A percentile compares a stretch with the other conserved stretches of the same genome.
These are phyloP conservation scores for Corynorhinus townsendii DNA, from an alignment of 2,113 vertebrate genomes.

Conservation along the genomic window DNA sequence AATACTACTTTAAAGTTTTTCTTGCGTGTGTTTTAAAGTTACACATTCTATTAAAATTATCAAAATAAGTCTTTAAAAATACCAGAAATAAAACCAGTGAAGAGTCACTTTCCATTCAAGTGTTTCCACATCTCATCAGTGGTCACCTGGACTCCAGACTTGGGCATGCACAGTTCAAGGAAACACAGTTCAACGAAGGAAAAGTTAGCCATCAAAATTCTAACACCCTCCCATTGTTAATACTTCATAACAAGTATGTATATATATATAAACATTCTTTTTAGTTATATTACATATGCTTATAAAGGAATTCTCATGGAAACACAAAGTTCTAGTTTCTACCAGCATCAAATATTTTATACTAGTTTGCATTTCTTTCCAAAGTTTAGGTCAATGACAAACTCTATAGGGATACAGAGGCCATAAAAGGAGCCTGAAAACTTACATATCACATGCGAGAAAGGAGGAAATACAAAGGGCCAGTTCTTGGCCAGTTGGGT, in stretches of 20 bases:
- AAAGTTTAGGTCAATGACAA: slow-evolving; percentile 24
- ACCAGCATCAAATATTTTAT: slow-evolving; percentile 18
- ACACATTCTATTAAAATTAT: slow-evolving; percentile 64
- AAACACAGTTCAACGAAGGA: slow-evolving; percentile 6
- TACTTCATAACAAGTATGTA: slow-evolving; percentile 49
- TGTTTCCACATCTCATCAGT: slow-evolving; percentile 38
- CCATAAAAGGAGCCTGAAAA: slow-evolving; percentile 28
- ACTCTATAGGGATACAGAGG: slow-evolving; percentile 18
- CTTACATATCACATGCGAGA: slow-evolving; percentile 28
- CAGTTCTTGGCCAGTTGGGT: slow-evolving; percentile 41
- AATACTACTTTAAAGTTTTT: slow-evolving; percentile 39
- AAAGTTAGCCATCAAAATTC: slow-evolving; percentile 19
- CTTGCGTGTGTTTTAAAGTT: slow-evolving; percentile 66
- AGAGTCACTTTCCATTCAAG: slow-evolving; percentile 41
- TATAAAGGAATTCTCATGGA: slow-evolving; percentile 48
- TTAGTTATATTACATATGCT: slow-evolving; percentile 52
- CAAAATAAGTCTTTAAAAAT: slow-evolving; percentile 68
- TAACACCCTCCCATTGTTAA: not conserved
- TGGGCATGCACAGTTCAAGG: slow-evolving; percentile 23
- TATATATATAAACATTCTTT: slow-evolving; percentile 27
- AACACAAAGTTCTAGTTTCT: slow-evolving; percentile 54
- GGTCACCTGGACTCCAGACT: slow-evolving; percentile 6
- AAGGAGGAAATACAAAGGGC: slow-evolving; percentile 46
- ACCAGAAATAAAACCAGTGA: slow-evolving; percentile 55
- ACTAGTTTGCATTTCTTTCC: slow-evolving; percentile 43